Base-by-base conservation (phyloP, 2,113 vertebrate species). In the Cyanistes caeruleus region DNA sequence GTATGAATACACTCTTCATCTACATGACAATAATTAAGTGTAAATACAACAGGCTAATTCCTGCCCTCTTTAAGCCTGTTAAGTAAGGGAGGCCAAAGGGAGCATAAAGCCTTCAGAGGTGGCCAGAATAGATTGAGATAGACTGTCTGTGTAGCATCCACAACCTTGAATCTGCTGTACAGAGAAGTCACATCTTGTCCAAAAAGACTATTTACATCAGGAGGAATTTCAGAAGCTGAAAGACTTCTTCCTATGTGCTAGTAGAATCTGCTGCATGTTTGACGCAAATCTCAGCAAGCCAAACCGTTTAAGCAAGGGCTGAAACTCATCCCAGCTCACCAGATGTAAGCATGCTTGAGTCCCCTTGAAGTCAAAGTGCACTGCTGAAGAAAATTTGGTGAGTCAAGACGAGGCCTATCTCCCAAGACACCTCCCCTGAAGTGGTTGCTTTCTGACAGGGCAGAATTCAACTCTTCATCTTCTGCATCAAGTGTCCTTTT, bases 191-290 rank as follows among this genome's bases (percentile, higher is more conserved):
- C 51, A 74, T 88, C 82, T 91, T 89, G 82, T 87, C 84, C 82
- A 76, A 87, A 87, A 72, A 89, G 59, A 65, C 46, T 90, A 95
- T 96, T 93, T 93, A 96, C 89, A 93, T 52, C 59, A 72, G 46
- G 87, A 96, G 68, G 35, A 79, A 88, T 84, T 91, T 92, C 92
- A 90, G 85, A 85, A 95, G 76, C 55, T 87, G 92, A 73, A 91
- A 63, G 48, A 51, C 33, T 79, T 95, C n/a, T 79, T 94, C 76
- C 63, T 41, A 18, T 22, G 52, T 56, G 48, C 82, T 72, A 80
- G 85, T 70, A 89, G 83, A 94, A 74, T 85, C 81, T 4, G 5
- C 62, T 67, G 93, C 44, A 44, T 93, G 33, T 28, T 82, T 48
- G 80, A 82, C 80, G 84, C 44, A 89, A 78, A 84, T 13, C 68